Conservation (phyloP, 30 jellyfish, hydroid and myxozoan genomes). For the Mastigias papua region DNA sequence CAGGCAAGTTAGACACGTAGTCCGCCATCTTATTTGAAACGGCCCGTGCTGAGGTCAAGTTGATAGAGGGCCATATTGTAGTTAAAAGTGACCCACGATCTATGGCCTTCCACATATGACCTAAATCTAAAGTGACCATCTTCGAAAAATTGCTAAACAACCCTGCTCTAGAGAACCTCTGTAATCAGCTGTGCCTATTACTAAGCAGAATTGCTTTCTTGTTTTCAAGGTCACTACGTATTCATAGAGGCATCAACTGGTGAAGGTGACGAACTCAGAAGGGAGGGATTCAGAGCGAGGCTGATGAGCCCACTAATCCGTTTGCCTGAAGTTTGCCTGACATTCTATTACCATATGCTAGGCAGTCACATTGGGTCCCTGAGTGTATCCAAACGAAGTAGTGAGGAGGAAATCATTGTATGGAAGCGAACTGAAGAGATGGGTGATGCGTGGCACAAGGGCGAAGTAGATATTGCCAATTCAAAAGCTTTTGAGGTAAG, state of each 20-base stretch:
- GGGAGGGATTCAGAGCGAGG: constrained; percentile 84
- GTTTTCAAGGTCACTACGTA: constrained; percentile 74
- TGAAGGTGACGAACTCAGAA: constrained; percentile 36
- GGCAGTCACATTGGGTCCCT: constrained; percentile 89
- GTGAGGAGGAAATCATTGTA: constrained; percentile 34
- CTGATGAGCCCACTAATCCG: constrained; percentile 73
- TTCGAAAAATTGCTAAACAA: too few species aligned
- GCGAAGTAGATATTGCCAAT: constrained; percentile 43
- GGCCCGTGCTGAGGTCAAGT: too few species aligned
- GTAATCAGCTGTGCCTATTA: too few species aligned
- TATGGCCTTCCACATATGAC: too few species aligned
- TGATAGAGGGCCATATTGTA: too few species aligned
- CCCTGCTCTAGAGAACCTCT: too few species aligned
- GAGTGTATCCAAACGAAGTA: constrained; percentile 21
- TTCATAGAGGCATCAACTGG: constrained; percentile 87
- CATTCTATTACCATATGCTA: constrained; percentile 80
- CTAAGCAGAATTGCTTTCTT: neutral
- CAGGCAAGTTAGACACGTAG: too few species aligned
- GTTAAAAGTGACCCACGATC: too few species aligned
- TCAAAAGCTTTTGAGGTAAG: constrained; percentile 67
- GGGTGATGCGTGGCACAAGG: constrained; percentile 77
- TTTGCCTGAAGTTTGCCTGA: constrained; percentile 79
- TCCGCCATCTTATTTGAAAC: too few species aligned
- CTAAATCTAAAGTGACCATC: too few species aligned
- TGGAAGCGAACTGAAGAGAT: constrained; percentile 79